Percentiles rank a stretch among this genome's conserved stretches.
These are phyloP conservation scores for Grallaria varia DNA, from an alignment of 2,113 vertebrate genomes.

Conservation along the genomic window DNA sequence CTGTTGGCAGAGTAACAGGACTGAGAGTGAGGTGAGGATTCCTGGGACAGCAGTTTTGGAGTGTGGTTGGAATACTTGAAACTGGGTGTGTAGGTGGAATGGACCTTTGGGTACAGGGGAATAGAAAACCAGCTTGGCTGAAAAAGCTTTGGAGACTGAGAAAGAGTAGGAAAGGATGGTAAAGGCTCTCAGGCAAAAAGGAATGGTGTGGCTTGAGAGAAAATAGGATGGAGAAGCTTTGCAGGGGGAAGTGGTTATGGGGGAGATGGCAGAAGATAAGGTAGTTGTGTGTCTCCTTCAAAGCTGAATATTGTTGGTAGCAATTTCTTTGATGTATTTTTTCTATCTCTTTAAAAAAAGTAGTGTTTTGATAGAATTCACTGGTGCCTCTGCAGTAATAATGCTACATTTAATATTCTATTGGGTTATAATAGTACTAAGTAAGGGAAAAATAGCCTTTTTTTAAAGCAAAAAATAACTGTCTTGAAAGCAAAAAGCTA, in stretches of 20 bases:
- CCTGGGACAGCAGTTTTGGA: neutral
- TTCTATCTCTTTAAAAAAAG: neutral
- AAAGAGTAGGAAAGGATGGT: neutral
- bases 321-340: neutral
- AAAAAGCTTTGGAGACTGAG: neutral
- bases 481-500: rapidly evolving
- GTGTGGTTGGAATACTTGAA: neutral
- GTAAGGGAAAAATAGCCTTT: neutral
- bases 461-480: neutral
- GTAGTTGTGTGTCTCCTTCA: neutral
- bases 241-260: neutral
- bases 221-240: neutral
- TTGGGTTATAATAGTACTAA: neutral
- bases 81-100: neutral
- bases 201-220: neutral
- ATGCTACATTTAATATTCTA: neutral
- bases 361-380: neutral
- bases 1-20: neutral
- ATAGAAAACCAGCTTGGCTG: neutral
- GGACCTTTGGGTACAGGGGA: neutral
- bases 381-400: neutral
- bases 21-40: neutral
- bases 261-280: neutral
- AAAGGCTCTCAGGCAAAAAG: neutral
- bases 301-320: neutral